Conservation (phyloP, 2,113 vertebrate species). For the Gymnocephalus cernua region DNA sequence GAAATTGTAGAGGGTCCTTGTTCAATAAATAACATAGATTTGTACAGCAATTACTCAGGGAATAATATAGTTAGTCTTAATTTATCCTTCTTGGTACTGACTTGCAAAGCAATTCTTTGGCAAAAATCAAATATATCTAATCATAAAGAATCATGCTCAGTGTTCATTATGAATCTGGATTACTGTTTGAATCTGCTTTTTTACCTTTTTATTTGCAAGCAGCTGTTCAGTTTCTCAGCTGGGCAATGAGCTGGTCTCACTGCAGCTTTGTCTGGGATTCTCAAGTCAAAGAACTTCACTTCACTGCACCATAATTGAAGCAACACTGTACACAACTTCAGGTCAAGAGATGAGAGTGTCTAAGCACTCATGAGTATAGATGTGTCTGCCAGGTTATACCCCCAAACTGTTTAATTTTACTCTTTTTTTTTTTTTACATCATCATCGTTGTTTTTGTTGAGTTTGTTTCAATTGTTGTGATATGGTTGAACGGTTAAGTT, state of each 20-base stretch:
- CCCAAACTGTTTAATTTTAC: slow-evolving; percentile 48
- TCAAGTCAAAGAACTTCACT: slow-evolving; percentile 73
- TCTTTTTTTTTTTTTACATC: slow-evolving; percentile 43
- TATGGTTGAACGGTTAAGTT: slow-evolving; percentile 69
- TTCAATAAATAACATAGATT: slow-evolving; percentile 79
- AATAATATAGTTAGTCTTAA: slow-evolving; percentile 75
- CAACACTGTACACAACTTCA: slow-evolving; percentile 81
- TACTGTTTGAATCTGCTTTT: slow-evolving; percentile 52
- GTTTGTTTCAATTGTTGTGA: slow-evolving; percentile 61
- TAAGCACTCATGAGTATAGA: slow-evolving; percentile 59
- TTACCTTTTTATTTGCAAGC: slow-evolving; percentile 65
- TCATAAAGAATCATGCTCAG: slow-evolving; percentile 67
- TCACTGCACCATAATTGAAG: slow-evolving; percentile 79
- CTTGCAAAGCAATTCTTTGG: slow-evolving; percentile 83
- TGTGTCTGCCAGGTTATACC: slow-evolving; percentile 62
- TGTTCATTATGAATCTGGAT: slow-evolving; percentile 58
- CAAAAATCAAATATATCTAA: slow-evolving; percentile 78
- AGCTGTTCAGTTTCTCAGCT: slow-evolving; percentile 62
- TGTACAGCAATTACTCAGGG: slow-evolving; percentile 79
- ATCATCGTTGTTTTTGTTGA: slow-evolving; percentile 57
- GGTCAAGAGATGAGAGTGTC: slow-evolving; percentile 68
- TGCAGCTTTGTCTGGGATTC: slow-evolving; percentile 73
- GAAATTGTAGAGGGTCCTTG: slow-evolving; percentile 77
- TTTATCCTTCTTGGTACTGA: slow-evolving; percentile 76
- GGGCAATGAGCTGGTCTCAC: slow-evolving; percentile 49